Percentiles rank a stretch among this genome's conserved stretches.
These are phyloP conservation scores for Brachyalestes nurse DNA, from an alignment of 2,797 vertebrate genomes.

Conservation along the genomic window DNA sequence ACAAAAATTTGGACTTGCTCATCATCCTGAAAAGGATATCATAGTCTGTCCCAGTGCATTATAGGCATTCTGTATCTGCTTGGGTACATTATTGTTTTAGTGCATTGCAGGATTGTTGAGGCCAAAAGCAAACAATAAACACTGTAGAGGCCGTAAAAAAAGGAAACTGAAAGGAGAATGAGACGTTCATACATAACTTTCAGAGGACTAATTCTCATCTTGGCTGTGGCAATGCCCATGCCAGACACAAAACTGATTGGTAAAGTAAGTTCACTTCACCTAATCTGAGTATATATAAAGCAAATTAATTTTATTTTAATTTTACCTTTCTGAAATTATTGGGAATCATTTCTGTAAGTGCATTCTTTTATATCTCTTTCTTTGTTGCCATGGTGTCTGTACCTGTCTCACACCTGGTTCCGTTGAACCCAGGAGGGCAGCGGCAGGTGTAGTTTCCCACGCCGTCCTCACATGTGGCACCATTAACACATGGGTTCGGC, in stretches of 20 bases:
- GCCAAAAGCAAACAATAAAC: too few relatives aligned
- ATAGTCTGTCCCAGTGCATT: not conserved
- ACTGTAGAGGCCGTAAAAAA: too few relatives aligned
- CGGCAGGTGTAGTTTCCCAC: constrained; percentile 89
- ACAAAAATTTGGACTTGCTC: not conserved
- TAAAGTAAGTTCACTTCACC: too few relatives aligned
- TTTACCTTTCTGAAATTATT: too few relatives aligned
- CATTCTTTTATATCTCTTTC: constrained; percentile 33
- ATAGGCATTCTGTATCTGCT: not conserved
- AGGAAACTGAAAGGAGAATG: too few relatives aligned
- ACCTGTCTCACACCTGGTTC: constrained; percentile 99
- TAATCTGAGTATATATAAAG: too few relatives aligned
- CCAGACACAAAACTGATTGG: too few relatives aligned
- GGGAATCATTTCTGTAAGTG: not conserved
- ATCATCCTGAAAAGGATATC: not conserved
- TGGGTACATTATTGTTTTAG: not conserved
- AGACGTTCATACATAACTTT: too few relatives aligned
- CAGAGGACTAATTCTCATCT: too few relatives aligned
- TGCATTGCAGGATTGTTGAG: too few relatives aligned
- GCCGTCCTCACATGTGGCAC: constrained; percentile 91
- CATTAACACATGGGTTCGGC: constrained; percentile 91
- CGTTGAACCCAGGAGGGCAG: constrained; percentile 97
- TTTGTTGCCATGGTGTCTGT: constrained; percentile 61
- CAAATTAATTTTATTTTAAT: too few relatives aligned
- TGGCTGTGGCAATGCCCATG: too few relatives aligned